Conservation (phyloP, 2,888 invertebrate genomes). For the Tetrapedia diversipes region DNA sequence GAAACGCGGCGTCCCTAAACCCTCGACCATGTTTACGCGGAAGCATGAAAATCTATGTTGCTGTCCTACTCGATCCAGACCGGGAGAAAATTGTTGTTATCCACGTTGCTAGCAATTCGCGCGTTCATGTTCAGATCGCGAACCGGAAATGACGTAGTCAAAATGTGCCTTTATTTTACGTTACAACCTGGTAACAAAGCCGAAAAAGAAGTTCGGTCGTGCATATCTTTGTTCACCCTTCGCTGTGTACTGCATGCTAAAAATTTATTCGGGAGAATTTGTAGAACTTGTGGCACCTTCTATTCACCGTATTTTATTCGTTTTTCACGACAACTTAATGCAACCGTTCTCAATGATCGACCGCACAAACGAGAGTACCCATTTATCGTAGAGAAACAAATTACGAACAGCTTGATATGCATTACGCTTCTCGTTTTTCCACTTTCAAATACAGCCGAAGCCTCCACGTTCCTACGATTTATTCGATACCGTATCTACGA, state of each 20-base stretch:
- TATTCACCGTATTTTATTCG: too few species aligned
- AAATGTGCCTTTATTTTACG: too few species aligned
- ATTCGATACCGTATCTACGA: conserved; percentile 18
- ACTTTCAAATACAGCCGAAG: conserved; percentile 16
- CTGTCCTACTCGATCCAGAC: conserved; percentile 7
- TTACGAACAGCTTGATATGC: conserved; percentile 15
- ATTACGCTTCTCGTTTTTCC: neutral
- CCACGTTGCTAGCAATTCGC: conserved; percentile 2
- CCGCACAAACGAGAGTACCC: too few species aligned
- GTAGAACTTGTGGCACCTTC: too few species aligned
- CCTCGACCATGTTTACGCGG: conserved; percentile 7
- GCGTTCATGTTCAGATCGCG: neutral
- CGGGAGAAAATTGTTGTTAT: conserved; percentile 3
- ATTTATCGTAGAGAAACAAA: neutral
- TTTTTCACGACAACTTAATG: too few species aligned
- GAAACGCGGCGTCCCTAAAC: conserved; percentile 22
- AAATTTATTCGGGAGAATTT: too few species aligned
- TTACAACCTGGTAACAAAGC: too few species aligned
- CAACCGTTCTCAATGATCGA: neutral
- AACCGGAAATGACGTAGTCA: too few species aligned
- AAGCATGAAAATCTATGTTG: conserved; percentile 20
- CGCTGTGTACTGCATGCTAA: too few species aligned
- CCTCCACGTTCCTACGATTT: conserved; percentile 24
- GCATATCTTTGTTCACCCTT: too few species aligned
- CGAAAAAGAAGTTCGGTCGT: too few species aligned